phyloP scores from a whole-genome alignment of 2,888 invertebrate species.

The Agrochola litura region DNA sequence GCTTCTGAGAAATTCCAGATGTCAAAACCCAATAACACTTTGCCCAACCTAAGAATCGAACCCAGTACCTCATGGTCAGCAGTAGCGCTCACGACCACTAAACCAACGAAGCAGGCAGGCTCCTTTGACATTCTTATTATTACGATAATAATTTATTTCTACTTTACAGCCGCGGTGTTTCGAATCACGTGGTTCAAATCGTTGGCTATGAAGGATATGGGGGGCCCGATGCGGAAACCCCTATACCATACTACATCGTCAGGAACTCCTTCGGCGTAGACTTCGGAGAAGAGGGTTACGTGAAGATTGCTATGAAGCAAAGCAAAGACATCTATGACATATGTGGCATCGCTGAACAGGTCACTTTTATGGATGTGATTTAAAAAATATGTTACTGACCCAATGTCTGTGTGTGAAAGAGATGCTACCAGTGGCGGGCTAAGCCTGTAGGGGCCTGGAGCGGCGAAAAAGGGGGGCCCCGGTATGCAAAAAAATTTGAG shows the following conservation, averaged over 20 bases:
- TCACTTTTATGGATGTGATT: slow-evolving; percentile 77
- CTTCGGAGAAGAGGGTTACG: slow-evolving; percentile 93
- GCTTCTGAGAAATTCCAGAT: neutral
- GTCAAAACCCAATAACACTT: neutral
- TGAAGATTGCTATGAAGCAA: slow-evolving; percentile 92
- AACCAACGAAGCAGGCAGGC: no score
- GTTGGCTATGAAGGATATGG: slow-evolving; percentile 93
- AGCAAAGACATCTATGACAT: slow-evolving; percentile 86
- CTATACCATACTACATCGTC: slow-evolving; percentile 93
- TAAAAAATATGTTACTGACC: neutral
- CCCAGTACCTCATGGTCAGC: neutral
- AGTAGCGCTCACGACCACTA: neutral
- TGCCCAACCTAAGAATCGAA: neutral
- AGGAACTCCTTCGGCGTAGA: slow-evolving; percentile 94
- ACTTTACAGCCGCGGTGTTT: slow-evolving; percentile 24
- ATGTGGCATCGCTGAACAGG: slow-evolving; percentile 93
- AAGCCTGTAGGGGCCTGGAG: no score
- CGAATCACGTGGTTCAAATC: slow-evolving; percentile 94
- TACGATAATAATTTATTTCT: neutral
- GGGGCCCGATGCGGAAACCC: slow-evolving; percentile 36
- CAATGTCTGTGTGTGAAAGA: neutral
- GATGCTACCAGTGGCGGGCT: neutral
- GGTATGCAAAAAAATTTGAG: no score
- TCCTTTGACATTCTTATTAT: neutral
- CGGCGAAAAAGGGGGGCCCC: no score